Percentiles rank a stretch among this genome's conserved stretches.
These are phyloP conservation scores for Sesia bembeciformis DNA, from an alignment of 2,888 invertebrate genomes.

Conservation along the genomic window DNA sequence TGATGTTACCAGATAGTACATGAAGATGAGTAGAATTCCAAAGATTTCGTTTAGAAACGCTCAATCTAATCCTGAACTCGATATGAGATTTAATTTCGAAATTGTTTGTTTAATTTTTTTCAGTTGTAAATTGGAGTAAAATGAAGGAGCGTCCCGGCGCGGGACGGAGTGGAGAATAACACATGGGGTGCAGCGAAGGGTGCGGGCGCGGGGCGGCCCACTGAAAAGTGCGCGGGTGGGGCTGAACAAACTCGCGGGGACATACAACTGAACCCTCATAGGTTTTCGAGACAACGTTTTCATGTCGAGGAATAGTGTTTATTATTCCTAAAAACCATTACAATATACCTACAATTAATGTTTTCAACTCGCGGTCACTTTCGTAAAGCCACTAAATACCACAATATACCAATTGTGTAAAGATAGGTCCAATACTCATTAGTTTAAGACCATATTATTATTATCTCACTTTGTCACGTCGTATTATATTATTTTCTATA, in stretches of 20 bases:
- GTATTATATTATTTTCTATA: background rate
- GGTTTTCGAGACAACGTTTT: too few species aligned
- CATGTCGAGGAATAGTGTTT: too few species aligned
- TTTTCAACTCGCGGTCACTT: too few species aligned
- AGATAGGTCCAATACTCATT: too few species aligned
- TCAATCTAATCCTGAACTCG: background rate
- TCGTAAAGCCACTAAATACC: too few species aligned
- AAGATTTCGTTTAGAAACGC: too few species aligned
- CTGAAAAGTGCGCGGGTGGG: slow-evolving; percentile 74
- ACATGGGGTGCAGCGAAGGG: slow-evolving; percentile 36
- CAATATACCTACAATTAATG: too few species aligned
- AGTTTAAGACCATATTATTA: background rate
- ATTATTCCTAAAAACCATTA: too few species aligned
- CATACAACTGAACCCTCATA: slow-evolving; percentile 30
- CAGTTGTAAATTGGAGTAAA: slow-evolving; percentile 73
- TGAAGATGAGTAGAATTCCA: too few species aligned
- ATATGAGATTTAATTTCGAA: slow-evolving; percentile 39
- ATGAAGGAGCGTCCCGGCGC: slow-evolving; percentile 70
- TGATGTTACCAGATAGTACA: too few species aligned
- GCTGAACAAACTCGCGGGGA: slow-evolving; percentile 75
- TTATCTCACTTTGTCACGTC: background rate
- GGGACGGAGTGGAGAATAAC: slow-evolving; percentile 62
- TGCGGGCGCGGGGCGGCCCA: slow-evolving; percentile 60
- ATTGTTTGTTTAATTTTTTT: slow-evolving; percentile 69
- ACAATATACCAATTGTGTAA: too few species aligned